Evolutionary conservation across 1,140 invertebrate species (phyloP), one percentile per base, ranked within the genome.

Genomic region (Patella vulgata): DNA sequence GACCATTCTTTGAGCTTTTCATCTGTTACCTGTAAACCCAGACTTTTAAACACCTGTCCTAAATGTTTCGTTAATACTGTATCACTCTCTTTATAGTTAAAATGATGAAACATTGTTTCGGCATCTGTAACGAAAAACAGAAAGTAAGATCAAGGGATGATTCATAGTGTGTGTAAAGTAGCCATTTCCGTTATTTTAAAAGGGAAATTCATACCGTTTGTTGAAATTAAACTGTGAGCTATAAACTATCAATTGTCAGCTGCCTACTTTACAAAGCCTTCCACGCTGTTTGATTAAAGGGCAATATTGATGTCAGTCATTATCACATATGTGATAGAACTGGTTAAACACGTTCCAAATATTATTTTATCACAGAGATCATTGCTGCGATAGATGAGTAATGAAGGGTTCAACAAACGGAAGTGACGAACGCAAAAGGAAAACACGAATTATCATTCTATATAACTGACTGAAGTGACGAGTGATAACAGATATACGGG

Each of bases 1-100:
- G 78, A 75, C 77, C 82, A 83, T 36, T 75, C 73, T 56, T 82
- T 79, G 17, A 85, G 69, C 66, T 80, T 80, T 17, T 82, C 79
- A 44, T 71, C 73, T 36, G 76, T 68, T 8, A 79, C 61, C 44
- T 77, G 70, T 21, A 81, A 56, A 19, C 72, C 74, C 42, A 80
- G 68, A 44, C 73, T 63, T 64, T 81, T 83, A 51, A 84, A 82
- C 19, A 79, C 71, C 46, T 78, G 69, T 21, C 73, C 80, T n/a
- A 84, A 61, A 46, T 83, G 81, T 52, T 82, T 84, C 19, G 78
- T 82, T 21, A 76, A 72, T 12, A 84, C 77, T 11, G 59, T 58
- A 3, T 77, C 80, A 17, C 74, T 67, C 19, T 73, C 78, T 53
- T 81, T 82, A 56, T 84, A 82, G 66, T 82, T 80, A 58, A 82